Evolutionary conservation across 2,113 vertebrate genomes (phyloP).

Genomic region (Patagioenas fasciata): DNA sequence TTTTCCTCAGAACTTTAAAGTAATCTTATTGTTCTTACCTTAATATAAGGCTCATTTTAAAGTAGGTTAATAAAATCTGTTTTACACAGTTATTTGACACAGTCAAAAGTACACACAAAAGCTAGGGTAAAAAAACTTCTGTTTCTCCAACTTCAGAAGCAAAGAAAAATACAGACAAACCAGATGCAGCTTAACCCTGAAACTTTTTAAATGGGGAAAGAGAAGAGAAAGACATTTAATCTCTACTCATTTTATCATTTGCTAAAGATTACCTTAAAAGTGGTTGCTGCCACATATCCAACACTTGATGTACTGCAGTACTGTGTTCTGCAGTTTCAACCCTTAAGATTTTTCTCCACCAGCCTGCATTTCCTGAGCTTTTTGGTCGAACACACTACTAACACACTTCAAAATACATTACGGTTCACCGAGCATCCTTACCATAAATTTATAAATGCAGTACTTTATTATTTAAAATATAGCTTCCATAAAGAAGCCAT

Average conservation of each 20-base stretch:
- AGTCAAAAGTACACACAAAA: background rate
- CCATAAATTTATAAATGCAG: background rate
- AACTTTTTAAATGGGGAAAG: background rate
- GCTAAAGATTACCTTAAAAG: background rate
- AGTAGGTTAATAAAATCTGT: background rate
- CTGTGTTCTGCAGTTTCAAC: background rate
- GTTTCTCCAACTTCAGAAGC: background rate
- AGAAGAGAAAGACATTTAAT: background rate
- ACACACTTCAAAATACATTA: background rate
- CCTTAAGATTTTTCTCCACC: background rate
- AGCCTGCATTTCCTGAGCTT: background rate
- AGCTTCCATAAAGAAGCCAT: background rate
- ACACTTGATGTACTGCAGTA: background rate
- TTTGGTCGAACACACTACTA: background rate
- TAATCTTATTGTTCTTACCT: background rate
- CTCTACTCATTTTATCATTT: background rate
- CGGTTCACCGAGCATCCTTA: background rate
- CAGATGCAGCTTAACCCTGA: background rate
- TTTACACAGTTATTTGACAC: background rate
- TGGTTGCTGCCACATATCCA: background rate
- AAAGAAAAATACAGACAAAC: background rate
- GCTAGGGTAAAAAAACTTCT: background rate
- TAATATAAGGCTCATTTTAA: background rate
- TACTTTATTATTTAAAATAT: background rate
- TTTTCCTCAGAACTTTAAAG: background rate